Base-by-base conservation (phyloP, 2,888 invertebrate genomes). In the Caenorhabditis uteleia region DNA sequence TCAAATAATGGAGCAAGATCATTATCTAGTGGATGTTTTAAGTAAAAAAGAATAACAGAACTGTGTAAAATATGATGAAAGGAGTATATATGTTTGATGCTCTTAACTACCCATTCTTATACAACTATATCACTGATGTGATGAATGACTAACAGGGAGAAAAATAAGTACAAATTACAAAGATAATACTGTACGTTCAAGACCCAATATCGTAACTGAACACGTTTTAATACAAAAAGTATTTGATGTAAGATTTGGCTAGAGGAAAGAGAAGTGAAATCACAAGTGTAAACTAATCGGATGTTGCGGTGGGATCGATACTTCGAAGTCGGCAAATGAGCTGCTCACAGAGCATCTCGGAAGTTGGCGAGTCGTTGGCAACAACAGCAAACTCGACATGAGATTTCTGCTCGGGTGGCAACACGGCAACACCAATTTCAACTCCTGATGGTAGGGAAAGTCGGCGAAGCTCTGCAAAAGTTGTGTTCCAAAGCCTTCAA, bases 311-410 rank as follows among this genome's bases (percentile, higher is more conserved):
- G 0, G 70, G 70, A 55, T 74, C 74, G 27, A 71, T 50, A 34
- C 58, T 61, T 29, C 68, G 51, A 16, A 74, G 42, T 10, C 68
- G 61, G 16, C 53, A 58, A 12, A 74, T 67, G 20, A 74, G 49
- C 21, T 67, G 65, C 20, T 68, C 67, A 21, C 74, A 74, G 7
- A 74, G 42, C 5, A 65, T 40, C 27, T 74, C 74, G 8, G 69
- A 69, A 0, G 62, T 65, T 10, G 68, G 69, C 6, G 65, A 60
- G 40, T 74, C 74, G 26, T 61, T 56, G n/a, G 57, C 53, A 2
- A 69, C 43, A 21, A 71, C 69, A 1, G 67, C 68, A 34, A 74
- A 71, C 25, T 74, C 74, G 6, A 74, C 68, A 39, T 74, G 71
- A 10, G 74, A 65, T 55, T 74, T 74, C 45, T 65, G 62, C 23